Percentiles rank a stretch among this genome's conserved stretches.
Conservation (phyloP, 2,888 invertebrate genomes). For the Meganola albula region DNA sequence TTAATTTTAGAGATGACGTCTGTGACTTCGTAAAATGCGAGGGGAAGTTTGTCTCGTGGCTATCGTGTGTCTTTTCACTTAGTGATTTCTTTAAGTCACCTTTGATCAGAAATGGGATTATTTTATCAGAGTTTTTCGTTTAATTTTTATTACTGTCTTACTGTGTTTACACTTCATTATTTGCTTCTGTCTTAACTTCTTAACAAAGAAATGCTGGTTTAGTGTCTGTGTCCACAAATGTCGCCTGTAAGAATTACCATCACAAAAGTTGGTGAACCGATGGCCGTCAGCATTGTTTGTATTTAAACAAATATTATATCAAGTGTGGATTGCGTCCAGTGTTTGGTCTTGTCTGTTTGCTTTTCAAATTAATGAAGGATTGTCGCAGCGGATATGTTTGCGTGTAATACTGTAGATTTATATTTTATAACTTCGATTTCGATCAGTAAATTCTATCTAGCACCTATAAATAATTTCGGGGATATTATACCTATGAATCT, state of each 20-base stretch:
- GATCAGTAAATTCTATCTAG: no score
- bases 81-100: constrained; percentile 40
- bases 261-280: constrained; percentile 59
- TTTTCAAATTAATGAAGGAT: constrained; percentile 70
- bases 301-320: constrained; percentile 72
- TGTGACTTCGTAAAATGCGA: constrained; percentile 57
- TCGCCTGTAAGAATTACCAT: constrained; percentile 62
- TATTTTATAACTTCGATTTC: no score
- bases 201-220: constrained; percentile 39
- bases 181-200: constrained; percentile 15
- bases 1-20: constrained; percentile 75
- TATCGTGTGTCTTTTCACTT: constrained; percentile 60
- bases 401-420: no score
- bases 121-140: no score
- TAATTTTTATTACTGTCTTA: no score
- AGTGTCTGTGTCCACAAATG: constrained; percentile 56
- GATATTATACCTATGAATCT: no score
- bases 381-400: constrained; percentile 51
- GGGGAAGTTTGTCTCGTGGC: constrained; percentile 70
- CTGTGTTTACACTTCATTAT: background rate
- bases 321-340: constrained; percentile 70
- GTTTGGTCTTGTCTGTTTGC: constrained; percentile 58
- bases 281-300: constrained; percentile 70
- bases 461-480: no score
- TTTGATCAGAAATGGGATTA: constrained; percentile 21